Conservation (phyloP, 2,888 invertebrate genomes). For the Halocaridina rubra region DNA sequence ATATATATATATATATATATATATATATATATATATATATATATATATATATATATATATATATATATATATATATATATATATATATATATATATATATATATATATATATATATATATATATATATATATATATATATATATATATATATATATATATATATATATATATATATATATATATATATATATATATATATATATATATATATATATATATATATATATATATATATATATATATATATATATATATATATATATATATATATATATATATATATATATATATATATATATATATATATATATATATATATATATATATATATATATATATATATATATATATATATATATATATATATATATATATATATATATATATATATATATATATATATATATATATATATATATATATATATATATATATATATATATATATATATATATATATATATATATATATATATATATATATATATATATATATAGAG, state of each 20-base stretch:
- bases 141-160: slow-evolving; percentile 6
- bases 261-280: slow-evolving; percentile 26
- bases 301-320: not conserved
- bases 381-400: not conserved
- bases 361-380: not conserved
- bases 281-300: slow-evolving; percentile 12
- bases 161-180: slow-evolving; percentile 6
- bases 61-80: slow-evolving; percentile 1
- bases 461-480: not conserved
- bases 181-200: not conserved
- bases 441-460: slow-evolving; percentile 8
- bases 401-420: not conserved
- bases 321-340: not conserved
- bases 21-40: slow-evolving; percentile 6
- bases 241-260: slow-evolving; percentile 6
- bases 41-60: not conserved
- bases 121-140: slow-evolving; percentile 6
- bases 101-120: slow-evolving; percentile 28
- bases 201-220: slow-evolving; percentile 6
- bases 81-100: slow-evolving; percentile 3
- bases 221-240: slow-evolving; percentile 3
- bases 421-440: not conserved
- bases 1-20: not conserved
- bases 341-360: slow-evolving; percentile 10
- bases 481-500: not conserved